Conservation (phyloP, 1,140 invertebrate species). For the Contarinia nasturtii region DNA sequence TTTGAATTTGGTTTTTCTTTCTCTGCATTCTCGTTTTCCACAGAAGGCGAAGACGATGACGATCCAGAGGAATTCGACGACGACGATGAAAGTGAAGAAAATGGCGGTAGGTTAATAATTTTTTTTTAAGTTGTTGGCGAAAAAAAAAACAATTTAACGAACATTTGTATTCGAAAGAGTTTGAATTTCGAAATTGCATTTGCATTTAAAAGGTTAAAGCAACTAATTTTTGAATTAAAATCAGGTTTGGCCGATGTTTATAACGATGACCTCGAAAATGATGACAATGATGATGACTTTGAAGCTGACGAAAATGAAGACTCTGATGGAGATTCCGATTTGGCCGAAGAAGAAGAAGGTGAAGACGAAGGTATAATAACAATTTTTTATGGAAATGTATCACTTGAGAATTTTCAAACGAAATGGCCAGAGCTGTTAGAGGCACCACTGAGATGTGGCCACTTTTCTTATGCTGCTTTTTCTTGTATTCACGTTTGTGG, state of each 20-base stretch:
- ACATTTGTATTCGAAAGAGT: too few relatives aligned
- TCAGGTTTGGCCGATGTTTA: conserved; percentile 12
- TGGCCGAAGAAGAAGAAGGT: conserved; percentile 11
- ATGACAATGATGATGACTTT: conserved; percentile 22
- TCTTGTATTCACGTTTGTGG: too few relatives aligned
- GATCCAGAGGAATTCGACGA: conserved; percentile 10
- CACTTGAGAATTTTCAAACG: too few relatives aligned
- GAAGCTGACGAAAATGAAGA: conserved; percentile 17
- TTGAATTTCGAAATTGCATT: too few relatives aligned
- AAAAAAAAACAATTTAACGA: too few relatives aligned
- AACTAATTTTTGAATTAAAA: too few relatives aligned
- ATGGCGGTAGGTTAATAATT: conserved; percentile 1
- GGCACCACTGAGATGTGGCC: too few relatives aligned
- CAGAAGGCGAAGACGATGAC: conserved; percentile 13
- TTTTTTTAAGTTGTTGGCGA: too few relatives aligned
- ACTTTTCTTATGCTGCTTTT: too few relatives aligned
- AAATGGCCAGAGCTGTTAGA: too few relatives aligned
- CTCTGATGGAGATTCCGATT: conserved; percentile 26
- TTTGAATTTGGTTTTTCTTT: not conserved
- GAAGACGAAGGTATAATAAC: conserved; percentile 14
- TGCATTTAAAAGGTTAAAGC: too few relatives aligned
- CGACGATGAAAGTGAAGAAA: conserved; percentile 5
- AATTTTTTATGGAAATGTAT: conserved; percentile 37
- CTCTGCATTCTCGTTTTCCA: conserved; percentile 2
- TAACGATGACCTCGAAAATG: conserved; percentile 21